Conservation (phyloP, 1,140 invertebrate genomes). For the Teleogryllus occipitalis region DNA sequence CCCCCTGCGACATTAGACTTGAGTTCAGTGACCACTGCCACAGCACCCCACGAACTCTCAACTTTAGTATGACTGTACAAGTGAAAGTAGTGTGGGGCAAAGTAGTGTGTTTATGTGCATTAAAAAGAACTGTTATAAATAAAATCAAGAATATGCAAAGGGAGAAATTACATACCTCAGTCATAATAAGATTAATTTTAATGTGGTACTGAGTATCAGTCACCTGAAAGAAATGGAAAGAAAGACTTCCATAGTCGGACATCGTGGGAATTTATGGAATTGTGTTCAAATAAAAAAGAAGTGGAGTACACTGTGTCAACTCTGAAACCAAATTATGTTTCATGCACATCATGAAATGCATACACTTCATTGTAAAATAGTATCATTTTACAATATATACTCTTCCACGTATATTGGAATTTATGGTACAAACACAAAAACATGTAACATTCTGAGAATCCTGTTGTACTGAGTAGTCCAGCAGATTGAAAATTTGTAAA, state of each 20-base stretch:
- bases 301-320: no score
- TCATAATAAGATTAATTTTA: no score
- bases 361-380: neutral
- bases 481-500: neutral
- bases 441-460: neutral
- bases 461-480: neutral
- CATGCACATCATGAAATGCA: neutral
- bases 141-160: no score
- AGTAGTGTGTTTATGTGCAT: no score
- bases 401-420: neutral
- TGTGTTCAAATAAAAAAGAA: no score
- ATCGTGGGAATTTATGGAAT: no score
- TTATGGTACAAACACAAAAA: conserved; percentile 1
- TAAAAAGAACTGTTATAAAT: no score
- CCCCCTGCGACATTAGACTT: conserved; percentile 50
- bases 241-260: no score
- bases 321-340: neutral
- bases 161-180: no score
- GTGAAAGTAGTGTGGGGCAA: no score
- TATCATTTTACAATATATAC: neutral
- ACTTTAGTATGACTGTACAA: conserved; percentile 45
- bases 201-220: no score
- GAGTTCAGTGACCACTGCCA: conserved; percentile 53
- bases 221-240: no score
- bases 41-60: conserved; percentile 57